Percentiles rank a stretch among this genome's conserved stretches.
Evolutionary conservation across 2,113 vertebrate species (phyloP).

Genomic region (Megaceryle maxima): DNA sequence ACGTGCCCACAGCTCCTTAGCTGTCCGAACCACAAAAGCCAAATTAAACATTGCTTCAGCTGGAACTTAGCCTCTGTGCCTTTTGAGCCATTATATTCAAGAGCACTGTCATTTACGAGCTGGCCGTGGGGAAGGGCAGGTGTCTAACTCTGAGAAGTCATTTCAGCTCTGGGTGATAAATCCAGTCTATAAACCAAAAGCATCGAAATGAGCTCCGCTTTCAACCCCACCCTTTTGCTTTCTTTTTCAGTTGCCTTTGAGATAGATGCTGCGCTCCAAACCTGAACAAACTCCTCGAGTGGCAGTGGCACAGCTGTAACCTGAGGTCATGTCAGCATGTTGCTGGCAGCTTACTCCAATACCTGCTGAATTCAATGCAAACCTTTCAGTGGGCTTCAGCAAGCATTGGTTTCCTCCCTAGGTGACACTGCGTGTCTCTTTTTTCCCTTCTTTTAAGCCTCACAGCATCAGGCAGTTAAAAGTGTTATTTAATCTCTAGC

Average conservation of each 20-base stretch:
- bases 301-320: conserved; percentile 20
- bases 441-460: not conserved
- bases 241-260: not conserved
- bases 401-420: conserved; percentile 20
- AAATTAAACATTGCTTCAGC: conserved; percentile 65
- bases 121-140: conserved; percentile 32
- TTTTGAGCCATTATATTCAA: conserved; percentile 48
- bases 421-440: not conserved
- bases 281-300: not conserved
- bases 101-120: conserved; percentile 37
- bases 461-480: conserved; percentile 29
- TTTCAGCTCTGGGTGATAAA: conserved; percentile 27
- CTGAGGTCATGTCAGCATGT: conserved; percentile 26
- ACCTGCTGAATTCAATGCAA: conserved; percentile 50
- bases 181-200: conserved; percentile 19
- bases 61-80: conserved; percentile 48
- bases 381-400: not conserved
- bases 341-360: not conserved
- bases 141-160: conserved; percentile 40
- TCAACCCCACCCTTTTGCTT: not conserved
- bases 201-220: not conserved
- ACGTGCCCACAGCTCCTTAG: not conserved
- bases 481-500: conserved; percentile 43
- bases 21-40: conserved; percentile 38
- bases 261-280: not conserved